Conservation (phyloP, 1,140 invertebrate genomes). For the Pogonomyrmex barbatus region DNA sequence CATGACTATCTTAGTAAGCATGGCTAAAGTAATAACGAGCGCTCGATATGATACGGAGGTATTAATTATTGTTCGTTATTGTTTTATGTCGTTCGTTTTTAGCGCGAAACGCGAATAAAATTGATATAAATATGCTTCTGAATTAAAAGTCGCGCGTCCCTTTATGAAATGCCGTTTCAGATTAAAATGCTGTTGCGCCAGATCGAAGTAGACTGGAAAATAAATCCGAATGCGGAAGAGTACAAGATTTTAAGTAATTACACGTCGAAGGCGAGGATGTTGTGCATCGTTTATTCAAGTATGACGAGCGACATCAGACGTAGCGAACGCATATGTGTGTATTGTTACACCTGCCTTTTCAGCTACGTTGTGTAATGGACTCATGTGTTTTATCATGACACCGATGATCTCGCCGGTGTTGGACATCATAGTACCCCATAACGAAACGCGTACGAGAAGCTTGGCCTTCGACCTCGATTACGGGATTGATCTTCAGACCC, state of each 20-base stretch:
- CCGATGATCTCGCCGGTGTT: neutral
- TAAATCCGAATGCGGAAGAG: neutral
- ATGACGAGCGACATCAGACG: neutral
- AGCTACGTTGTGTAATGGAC: slow-evolving; percentile 18
- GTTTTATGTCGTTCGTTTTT: neutral
- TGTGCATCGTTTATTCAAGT: slow-evolving; percentile 8
- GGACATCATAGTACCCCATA: neutral
- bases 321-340: neutral
- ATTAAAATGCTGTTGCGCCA: neutral
- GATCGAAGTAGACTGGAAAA: neutral
- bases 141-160: neutral
- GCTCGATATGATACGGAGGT: neutral
- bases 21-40: neutral
- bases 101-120: neutral
- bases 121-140: no score
- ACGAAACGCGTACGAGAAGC: neutral
- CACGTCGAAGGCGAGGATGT: neutral
- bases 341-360: neutral
- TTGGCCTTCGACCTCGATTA: slow-evolving; percentile 3
- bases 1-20: neutral
- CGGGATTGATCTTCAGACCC: neutral
- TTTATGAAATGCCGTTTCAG: neutral
- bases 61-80: neutral
- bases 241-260: slow-evolving; percentile 1
- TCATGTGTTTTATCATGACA: neutral